Percentiles rank a stretch among this genome's conserved stretches.
Conservation (phyloP, 1,140 invertebrate genomes). For the Drosophila hydei region DNA sequence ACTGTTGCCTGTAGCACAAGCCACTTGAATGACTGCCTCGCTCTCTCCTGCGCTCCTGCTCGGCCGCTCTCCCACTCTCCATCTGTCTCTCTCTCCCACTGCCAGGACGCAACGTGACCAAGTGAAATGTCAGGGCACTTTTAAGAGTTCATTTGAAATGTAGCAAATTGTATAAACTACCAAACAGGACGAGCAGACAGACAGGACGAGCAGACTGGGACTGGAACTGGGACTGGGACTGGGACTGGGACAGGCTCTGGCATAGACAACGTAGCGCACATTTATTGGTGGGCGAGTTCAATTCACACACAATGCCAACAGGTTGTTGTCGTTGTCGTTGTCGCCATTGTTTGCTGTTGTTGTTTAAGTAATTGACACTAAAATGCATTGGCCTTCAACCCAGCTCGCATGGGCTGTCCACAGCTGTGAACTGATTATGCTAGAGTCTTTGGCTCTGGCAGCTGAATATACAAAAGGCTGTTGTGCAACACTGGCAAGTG, state of each 20-base stretch:
- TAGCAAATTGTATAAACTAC: constrained; percentile 47
- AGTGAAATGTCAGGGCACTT: constrained; percentile 73
- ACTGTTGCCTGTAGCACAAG: constrained; percentile 42
- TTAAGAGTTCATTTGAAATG: constrained; percentile 69
- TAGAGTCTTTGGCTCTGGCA: not conserved
- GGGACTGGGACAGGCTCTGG: not conserved
- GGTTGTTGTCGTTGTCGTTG: constrained; percentile 37
- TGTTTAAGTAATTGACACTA: constrained; percentile 65
- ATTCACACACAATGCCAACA: constrained; percentile 59
- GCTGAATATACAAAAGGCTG: not conserved
- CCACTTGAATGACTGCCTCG: not conserved
- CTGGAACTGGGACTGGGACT: constrained; percentile 4
- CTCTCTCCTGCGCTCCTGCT: too few relatives aligned
- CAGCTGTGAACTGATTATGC: not conserved
- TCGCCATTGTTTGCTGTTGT: constrained; percentile 47
- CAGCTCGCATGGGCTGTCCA: not conserved
- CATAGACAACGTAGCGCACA: constrained; percentile 2
- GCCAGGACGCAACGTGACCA: constrained; percentile 41
- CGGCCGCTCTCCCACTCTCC: not conserved
- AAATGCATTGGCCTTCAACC: constrained; percentile 53
- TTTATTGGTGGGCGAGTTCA: not conserved
- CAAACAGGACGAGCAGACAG: constrained; percentile 9
- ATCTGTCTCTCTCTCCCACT: not conserved
- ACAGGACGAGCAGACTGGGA: not conserved
- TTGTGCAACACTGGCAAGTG: too few relatives aligned